phyloP scores from a whole-genome alignment of 37 sponge, comb jelly and placozoan genomes.

The Cladorhizidae sp. region DNA sequence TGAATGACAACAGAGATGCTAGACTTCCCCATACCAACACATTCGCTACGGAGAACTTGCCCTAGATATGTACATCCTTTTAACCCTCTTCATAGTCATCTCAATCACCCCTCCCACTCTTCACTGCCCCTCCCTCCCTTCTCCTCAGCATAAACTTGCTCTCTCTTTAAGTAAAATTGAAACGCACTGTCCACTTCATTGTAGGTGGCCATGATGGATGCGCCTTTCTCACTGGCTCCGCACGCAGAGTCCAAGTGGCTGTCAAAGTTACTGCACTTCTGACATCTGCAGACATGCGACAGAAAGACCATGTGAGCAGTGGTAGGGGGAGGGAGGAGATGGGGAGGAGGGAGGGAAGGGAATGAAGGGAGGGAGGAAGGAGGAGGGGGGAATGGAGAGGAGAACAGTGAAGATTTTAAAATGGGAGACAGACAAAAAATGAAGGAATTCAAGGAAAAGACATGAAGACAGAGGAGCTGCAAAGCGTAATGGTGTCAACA shows the following conservation, averaged over 20 bases:
- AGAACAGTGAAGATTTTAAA: not conserved
- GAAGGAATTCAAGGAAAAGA: too few relatives aligned
- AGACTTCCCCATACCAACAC: too few relatives aligned
- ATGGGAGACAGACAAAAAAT: not conserved
- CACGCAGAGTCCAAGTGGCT: conserved; percentile 24
- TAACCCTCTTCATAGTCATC: too few relatives aligned
- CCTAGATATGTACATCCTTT: too few relatives aligned
- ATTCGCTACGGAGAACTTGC: too few relatives aligned
- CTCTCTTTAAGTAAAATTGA: too few relatives aligned
- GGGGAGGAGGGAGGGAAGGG: conserved; percentile 3
- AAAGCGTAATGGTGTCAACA: too few relatives aligned
- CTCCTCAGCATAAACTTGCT: too few relatives aligned
- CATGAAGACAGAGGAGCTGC: too few relatives aligned
- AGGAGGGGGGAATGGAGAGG: not conserved
- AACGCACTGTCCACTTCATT: conserved; percentile 55
- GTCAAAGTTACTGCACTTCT: conserved; percentile 62
- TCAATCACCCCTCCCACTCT: too few relatives aligned
- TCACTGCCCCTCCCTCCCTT: too few relatives aligned
- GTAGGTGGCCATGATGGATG: conserved; percentile 57
- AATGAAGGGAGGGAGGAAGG: not conserved
- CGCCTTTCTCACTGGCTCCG: conserved; percentile 53
- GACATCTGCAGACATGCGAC: conserved; percentile 22
- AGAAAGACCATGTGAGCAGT: not conserved
- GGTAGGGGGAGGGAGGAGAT: not conserved
- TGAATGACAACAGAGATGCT: too few relatives aligned